Evolutionary conservation across 2,888 invertebrate genomes (phyloP).

Genomic region (Tipula unca): DNA sequence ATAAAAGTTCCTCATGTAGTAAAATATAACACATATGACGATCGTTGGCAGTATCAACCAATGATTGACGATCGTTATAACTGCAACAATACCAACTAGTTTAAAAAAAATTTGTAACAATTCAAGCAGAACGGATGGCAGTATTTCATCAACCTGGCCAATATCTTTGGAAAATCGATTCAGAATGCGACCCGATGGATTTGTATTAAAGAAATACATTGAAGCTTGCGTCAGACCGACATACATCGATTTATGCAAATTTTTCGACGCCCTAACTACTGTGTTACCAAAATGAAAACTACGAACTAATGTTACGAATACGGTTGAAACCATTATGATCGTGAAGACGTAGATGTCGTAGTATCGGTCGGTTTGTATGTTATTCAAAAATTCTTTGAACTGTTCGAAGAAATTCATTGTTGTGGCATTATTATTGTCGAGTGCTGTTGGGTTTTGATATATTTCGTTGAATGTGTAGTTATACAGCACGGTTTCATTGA

Average conservation of each 20-base stretch:
- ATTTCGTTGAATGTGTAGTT: neutral
- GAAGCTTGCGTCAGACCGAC: slow-evolving; percentile 65
- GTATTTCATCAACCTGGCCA: slow-evolving; percentile 47
- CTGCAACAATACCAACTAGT: slow-evolving; percentile 68
- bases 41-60: slow-evolving; percentile 63
- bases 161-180: slow-evolving; percentile 88
- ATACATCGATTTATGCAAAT: slow-evolving; percentile 82
- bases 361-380: neutral
- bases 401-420: neutral
- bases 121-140: slow-evolving; percentile 42
- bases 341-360: slow-evolving; percentile 44
- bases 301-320: slow-evolving; percentile 38
- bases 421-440: neutral
- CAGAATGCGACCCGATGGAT: slow-evolving; percentile 72
- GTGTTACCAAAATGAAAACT: slow-evolving; percentile 47
- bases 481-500: neutral
- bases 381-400: neutral
- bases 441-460: neutral
- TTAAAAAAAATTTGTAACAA: slow-evolving; percentile 63
- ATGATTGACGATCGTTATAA: slow-evolving; percentile 68
- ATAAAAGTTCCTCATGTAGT: slow-evolving; percentile 65
- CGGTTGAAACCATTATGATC: slow-evolving; percentile 41
- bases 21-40: slow-evolving; percentile 63
- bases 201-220: slow-evolving; percentile 81
- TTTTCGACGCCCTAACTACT: slow-evolving; percentile 65